A percentile compares a stretch with the other conserved stretches of the same genome.
phyloP scores from a whole-genome alignment of 1,140 invertebrate species.

The Ptiloglossa arizonensis region DNA sequence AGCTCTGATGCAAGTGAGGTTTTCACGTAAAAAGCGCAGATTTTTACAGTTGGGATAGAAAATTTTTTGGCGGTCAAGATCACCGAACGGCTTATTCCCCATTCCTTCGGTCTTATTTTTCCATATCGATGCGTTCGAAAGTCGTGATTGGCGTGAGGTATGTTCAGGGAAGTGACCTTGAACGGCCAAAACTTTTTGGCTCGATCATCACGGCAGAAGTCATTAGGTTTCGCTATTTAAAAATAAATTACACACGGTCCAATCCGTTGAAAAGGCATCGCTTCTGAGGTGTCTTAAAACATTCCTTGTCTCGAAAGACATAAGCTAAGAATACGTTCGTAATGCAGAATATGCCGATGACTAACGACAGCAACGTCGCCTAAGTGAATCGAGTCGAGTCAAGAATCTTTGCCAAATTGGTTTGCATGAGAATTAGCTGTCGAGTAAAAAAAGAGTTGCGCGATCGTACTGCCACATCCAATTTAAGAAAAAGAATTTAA shows the following conservation, averaged over 20 bases:
- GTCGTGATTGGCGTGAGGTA: too few relatives aligned
- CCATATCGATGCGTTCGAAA: too few relatives aligned
- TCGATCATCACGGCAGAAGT: slow-evolving; percentile 1
- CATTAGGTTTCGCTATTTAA: slow-evolving; percentile 13
- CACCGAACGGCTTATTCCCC: too few relatives aligned
- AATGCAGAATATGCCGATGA: slow-evolving; percentile 16
- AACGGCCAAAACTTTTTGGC: too few relatives aligned
- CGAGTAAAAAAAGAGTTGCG: not conserved
- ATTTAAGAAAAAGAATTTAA: too few relatives aligned
- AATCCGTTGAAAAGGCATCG: too few relatives aligned
- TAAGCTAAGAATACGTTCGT: slow-evolving; percentile 12
- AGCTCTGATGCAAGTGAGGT: slow-evolving; percentile 85
- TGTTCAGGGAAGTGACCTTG: too few relatives aligned
- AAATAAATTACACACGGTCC: not conserved
- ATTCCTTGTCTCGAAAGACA: not conserved
- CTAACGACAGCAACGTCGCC: slow-evolving; percentile 3
- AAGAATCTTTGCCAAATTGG: slow-evolving; percentile 17
- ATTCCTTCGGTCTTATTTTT: too few relatives aligned
- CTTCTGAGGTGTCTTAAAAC: not conserved
- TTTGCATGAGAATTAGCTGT: not conserved
- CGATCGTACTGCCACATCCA: not conserved
- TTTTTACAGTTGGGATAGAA: too few relatives aligned
- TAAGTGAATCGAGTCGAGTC: not conserved
- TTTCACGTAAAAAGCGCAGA: too few relatives aligned
- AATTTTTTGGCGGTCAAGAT: too few relatives aligned